Evolutionary conservation across 2,888 invertebrate genomes (phyloP), one percentile per base, ranked within the genome.

Genomic region (Theodoxus fluviatilis): DNA sequence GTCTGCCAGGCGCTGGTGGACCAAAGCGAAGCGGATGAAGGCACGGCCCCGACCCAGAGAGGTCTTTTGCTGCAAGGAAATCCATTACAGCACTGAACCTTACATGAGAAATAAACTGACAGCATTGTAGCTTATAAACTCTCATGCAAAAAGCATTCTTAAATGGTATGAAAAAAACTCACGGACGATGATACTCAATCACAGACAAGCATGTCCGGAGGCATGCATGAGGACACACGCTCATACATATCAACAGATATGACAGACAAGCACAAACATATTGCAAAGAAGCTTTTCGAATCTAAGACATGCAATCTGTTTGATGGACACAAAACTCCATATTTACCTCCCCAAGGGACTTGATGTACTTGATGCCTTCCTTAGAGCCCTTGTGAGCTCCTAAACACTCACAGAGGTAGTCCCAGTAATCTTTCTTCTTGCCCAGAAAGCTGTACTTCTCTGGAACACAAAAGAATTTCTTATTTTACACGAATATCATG

Each of bases 341-440:
- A 63, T 70, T 74, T 79, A 88, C 88, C 82, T 88, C 88, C 64
- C 81, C 80, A 33, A 84, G 73, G 33, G 83, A 81, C 74, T 87
- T 88, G 66, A 88, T 88, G 80, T 84, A 88, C 75, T 83, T 84
- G 37, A 88, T 80, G 15, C 87, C 88, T 79, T 87, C 87, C 76
- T 85, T 85, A 40, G 84, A 78, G 31, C 85, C 84, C 73, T 86
- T 86, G 67, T 81, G 80, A 4, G 83, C 75, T 4, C 80, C 78
- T n/a, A 88, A 78, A 77, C 87, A 84, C 55, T 86, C 83, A 73
- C 82, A 83, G 70, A 88, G 83, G 75, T 87, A 88, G 73, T 88
- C 86, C 87, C 87, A 88, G 78, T 87, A 88, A 63, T 84, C 85
- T 74, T 86, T 87, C 68, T 80, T 84, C 18, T 80, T 80, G 4